Conservation (phyloP, 2,113 vertebrate genomes). For the Pseudopodoces humilis region DNA sequence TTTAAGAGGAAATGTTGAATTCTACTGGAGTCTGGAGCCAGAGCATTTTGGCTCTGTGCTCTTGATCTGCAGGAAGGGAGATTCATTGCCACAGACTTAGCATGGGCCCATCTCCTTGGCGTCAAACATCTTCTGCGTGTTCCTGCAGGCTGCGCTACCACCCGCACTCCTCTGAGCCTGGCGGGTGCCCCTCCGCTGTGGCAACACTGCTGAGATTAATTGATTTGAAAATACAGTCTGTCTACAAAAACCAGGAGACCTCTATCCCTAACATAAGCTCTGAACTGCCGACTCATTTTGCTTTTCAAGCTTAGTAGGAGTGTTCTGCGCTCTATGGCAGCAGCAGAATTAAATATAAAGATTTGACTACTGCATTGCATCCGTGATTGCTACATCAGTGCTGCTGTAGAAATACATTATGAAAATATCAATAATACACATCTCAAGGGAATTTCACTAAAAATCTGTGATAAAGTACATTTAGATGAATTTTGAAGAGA, state of each 20-base stretch:
- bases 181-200: background rate
- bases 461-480: background rate
- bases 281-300: background rate
- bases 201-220: background rate
- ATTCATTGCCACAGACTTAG: background rate
- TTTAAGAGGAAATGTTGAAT: slow-evolving; percentile 57
- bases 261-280: background rate
- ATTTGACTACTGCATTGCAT: background rate
- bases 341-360: background rate
- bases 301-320: background rate
- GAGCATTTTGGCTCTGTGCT: slow-evolving; percentile 26
- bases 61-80: background rate
- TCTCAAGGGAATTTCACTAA: background rate
- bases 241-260: background rate
- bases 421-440: background rate
- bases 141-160: background rate
- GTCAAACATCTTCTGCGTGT: background rate
- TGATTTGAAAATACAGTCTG: background rate
- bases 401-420: background rate
- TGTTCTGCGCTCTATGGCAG: background rate
- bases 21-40: slow-evolving; percentile 19
- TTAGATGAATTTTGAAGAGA: background rate
- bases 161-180: background rate
- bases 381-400: background rate
- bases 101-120: background rate